phyloP scores from a whole-genome alignment of 1,140 invertebrate genomes.

The Drosophila jambulina region DNA sequence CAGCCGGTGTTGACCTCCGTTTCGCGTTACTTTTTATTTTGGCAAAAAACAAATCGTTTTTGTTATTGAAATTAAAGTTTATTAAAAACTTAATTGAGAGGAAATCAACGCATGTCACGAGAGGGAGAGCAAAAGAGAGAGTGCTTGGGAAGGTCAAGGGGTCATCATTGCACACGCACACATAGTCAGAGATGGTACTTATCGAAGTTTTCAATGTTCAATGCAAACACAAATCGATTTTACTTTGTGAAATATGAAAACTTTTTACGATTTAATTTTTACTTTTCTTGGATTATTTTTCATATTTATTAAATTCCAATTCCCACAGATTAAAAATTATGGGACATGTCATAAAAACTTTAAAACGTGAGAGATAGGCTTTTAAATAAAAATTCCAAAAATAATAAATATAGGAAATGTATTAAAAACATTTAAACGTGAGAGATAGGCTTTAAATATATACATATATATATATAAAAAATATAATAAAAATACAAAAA shows the following conservation, averaged over 20 bases:
- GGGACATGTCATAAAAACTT: background rate
- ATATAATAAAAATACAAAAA: background rate
- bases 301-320: background rate
- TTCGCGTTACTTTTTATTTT: constrained; percentile 33
- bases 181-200: background rate
- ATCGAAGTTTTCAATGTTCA: background rate
- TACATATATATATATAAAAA: too few relatives aligned
- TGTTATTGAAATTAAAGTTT: constrained; percentile 73
- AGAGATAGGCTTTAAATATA: background rate
- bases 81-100: constrained; percentile 74
- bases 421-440: background rate
- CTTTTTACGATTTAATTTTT: background rate
- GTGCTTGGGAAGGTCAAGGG: constrained; percentile 16
- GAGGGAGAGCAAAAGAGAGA: constrained; percentile 10
- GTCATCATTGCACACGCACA: constrained; percentile 14
- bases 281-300: constrained; percentile 5
- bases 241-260: background rate
- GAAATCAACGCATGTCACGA: constrained; percentile 40
- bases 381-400: background rate
- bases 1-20: constrained; percentile 51
- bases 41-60: constrained; percentile 53
- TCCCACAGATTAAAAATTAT: background rate
- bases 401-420: background rate
- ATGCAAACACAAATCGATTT: background rate
- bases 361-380: constrained; percentile 1